Percentiles rank a stretch among this genome's conserved stretches.
phyloP scores from a whole-genome alignment of 2,888 invertebrate species.

The Drosophila pseudotakahashii region DNA sequence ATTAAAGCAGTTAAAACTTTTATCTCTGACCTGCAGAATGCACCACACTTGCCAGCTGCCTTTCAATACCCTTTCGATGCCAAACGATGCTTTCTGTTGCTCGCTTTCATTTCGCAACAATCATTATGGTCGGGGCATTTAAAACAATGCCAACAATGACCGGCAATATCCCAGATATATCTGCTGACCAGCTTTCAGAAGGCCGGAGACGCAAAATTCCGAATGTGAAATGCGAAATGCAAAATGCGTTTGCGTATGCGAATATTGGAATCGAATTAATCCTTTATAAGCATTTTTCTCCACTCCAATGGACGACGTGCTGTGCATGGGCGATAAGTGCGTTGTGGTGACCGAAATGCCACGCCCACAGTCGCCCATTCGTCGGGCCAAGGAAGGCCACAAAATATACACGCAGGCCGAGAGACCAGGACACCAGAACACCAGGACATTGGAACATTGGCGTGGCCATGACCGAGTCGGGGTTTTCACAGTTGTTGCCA shows the following conservation, averaged over 20 bases:
- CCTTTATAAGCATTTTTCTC: slow-evolving; percentile 77
- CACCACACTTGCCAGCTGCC: not conserved
- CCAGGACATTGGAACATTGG: slow-evolving; percentile 18
- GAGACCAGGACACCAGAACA: too few relatives aligned
- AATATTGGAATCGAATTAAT: slow-evolving; percentile 78
- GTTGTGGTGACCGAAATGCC: slow-evolving; percentile 49
- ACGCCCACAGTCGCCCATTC: slow-evolving; percentile 40
- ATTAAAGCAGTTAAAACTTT: not conserved
- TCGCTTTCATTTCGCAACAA: slow-evolving; percentile 37
- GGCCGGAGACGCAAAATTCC: slow-evolving; percentile 9
- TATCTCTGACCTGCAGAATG: slow-evolving; percentile 3
- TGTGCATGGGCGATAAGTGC: slow-evolving; percentile 72
- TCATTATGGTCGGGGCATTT: slow-evolving; percentile 57
- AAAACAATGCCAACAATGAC: slow-evolving; percentile 58
- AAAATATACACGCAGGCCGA: not conserved
- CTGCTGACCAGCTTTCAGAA: slow-evolving; percentile 24
- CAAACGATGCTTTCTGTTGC: not conserved
- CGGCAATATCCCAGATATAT: slow-evolving; percentile 43
- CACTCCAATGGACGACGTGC: slow-evolving; percentile 68
- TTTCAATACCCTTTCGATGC: slow-evolving; percentile 2
- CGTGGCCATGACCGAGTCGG: slow-evolving; percentile 48
- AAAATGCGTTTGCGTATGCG: slow-evolving; percentile 23
- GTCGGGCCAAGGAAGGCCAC: not conserved
- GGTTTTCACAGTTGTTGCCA: slow-evolving; percentile 25
- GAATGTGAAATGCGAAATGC: slow-evolving; percentile 13